Evolutionary conservation across 2,113 vertebrate genomes (phyloP), one percentile per base, ranked within the genome.

Genomic region (Coreoperca whiteheadi): DNA sequence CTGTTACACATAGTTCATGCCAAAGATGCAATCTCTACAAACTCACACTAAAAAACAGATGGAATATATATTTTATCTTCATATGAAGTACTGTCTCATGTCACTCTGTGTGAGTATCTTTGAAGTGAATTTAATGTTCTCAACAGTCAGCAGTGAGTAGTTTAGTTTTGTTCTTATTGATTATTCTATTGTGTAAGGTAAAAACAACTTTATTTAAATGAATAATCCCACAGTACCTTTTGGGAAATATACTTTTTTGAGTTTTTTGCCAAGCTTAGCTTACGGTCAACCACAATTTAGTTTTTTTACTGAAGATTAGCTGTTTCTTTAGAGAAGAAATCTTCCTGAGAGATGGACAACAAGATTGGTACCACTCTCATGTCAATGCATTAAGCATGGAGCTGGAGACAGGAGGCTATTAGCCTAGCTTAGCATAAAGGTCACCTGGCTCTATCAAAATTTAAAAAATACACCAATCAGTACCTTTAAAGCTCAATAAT

Each of bases 11-110:
- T 18, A 37, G 56, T 74, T 87, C 41, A 71, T 83, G 72, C 72
- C 73, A 77, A 69, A 82, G 77, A 91, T 87, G 51, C 63, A 82
- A 83, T 79, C 76, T 77, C 50, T 65, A 32, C 41, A 79, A 68
- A 25, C 28, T 51, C 4, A 16, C 28, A 67, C 21, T 43, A 57
- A 75, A 83, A n/a, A 85, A 77, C 70, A 82, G 65, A 89, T 89
- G 81, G 56, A 43, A 59, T 46, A 79, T 46, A 46, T 25, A 75
- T 76, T 61, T 74, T 32, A 79, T 53, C 43, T 75, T 41, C 15
- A 48, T 6, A 50, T 53, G 51, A 63, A 30, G 23, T 23, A 3
- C 11, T 39, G 18, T 25, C 18, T 59, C 32, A 39, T 57, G 32
- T 32, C 28, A 28, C 57, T 65, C 4, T 54, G 18, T 79, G 53